phyloP scores from a whole-genome alignment of 2,113 vertebrate species.

The Anguilla japonica region DNA sequence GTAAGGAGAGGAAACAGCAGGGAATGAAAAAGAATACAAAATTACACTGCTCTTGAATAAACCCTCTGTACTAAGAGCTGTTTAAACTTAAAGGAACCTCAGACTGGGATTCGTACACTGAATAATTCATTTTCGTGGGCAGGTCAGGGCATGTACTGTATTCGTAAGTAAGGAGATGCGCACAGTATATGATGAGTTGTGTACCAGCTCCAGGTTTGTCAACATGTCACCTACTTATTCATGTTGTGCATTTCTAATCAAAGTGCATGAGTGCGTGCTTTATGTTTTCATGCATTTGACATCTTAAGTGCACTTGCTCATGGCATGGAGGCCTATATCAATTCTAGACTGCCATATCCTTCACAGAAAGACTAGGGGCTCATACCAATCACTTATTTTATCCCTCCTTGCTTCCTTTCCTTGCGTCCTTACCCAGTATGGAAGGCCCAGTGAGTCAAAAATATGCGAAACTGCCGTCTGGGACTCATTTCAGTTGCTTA shows the following conservation, averaged over 20 bases:
- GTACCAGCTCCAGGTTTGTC: neutral
- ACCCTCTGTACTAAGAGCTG: neutral
- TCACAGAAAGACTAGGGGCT: too few species aligned
- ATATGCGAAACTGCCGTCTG: too few species aligned
- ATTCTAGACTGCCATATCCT: too few species aligned
- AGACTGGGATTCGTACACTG: neutral
- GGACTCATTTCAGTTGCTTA: too few species aligned
- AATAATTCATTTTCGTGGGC: neutral
- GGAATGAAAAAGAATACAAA: neutral
- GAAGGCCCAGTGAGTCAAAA: too few species aligned
- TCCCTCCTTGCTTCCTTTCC: too few species aligned
- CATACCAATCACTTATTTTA: too few species aligned
- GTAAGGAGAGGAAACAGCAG: neutral
- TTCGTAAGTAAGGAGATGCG: neutral
- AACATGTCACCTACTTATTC: neutral
- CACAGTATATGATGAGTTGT: neutral
- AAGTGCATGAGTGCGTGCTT: neutral
- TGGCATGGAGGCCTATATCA: too few species aligned
- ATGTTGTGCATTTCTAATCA: neutral
- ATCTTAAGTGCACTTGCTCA: too few species aligned
- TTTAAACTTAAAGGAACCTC: neutral
- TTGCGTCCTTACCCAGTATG: too few species aligned
- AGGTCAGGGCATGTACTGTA: neutral
- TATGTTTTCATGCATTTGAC: too few species aligned
- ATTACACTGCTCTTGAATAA: slow-evolving; percentile 3